Base-by-base conservation (phyloP, 2,113 vertebrate species). In the Xyrauchen texanus region DNA sequence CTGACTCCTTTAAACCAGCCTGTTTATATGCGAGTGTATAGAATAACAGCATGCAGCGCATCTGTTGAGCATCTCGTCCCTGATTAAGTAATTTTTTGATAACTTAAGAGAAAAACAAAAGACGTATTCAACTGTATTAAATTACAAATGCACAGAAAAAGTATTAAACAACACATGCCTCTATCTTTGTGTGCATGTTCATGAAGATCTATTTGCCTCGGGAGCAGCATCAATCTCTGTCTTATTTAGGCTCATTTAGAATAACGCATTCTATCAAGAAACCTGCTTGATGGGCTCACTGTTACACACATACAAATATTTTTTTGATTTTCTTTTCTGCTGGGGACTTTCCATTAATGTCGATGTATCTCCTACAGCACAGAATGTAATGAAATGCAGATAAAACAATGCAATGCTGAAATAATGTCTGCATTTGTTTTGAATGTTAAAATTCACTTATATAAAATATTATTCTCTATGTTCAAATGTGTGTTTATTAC, bases 61-160 rank as follows among this genome's bases (percentile, higher is more conserved):
- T 72, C 71, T 76, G 79, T 65, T 78, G 11, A 13, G 46, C 66
- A 47, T 47, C 5, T 15, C 55, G 77, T 45, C 78, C 74, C 13
- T 75, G 53, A 81, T 51, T 16, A 72, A 15, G 72, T 79, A 16
- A 66, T 57, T 78, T 78, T 66, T 42, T n/a, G n/a, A n/a, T n/a
- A n/a, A n/a, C n/a, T 70, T 64, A 78, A 69, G 63, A n/a, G 61
- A 62, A 65, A 73, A 72, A 81, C 62, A 63, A 80, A 74, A 73
- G 44, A 57, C 53, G 58, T 57, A 53, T 75, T 64, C 3, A 58
- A 76, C 63, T 65, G 60, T 69, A 61, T 74, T 46, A 2, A 51
- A 70, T 45, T 68, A 57, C 58, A 75, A 72, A 71, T 13, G n/a
- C 42, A 0, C 42, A 66, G 44, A 51, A 16, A 72, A 79, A 64